Conservation (phyloP, 2,888 invertebrate genomes). For the Nemoura dubitans region DNA sequence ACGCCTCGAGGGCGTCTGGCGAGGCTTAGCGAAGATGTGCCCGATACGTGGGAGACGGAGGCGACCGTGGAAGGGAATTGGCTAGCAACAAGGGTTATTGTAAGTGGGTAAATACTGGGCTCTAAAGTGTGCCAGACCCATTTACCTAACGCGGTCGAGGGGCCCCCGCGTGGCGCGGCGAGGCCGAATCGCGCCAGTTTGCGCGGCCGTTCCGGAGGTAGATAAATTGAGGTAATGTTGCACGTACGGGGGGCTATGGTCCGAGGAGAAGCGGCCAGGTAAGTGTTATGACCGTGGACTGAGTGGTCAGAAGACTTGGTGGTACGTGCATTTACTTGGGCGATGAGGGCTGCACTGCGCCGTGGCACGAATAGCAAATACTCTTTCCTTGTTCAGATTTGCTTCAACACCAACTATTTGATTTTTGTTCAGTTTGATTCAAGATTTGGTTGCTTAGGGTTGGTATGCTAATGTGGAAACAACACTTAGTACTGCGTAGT, state of each 20-base stretch:
- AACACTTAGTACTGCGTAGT: too few species aligned
- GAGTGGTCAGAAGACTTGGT: not conserved
- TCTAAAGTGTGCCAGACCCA: not conserved
- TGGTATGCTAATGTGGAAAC: too few species aligned
- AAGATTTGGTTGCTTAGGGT: not conserved
- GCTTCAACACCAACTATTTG: not conserved
- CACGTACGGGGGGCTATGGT: not conserved
- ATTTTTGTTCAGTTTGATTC: not conserved
- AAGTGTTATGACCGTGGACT: not conserved
- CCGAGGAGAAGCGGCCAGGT: not conserved
- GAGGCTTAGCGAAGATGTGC: not conserved
- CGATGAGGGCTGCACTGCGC: not conserved
- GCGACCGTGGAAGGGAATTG: not conserved
- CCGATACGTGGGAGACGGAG: not conserved
- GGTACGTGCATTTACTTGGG: not conserved
- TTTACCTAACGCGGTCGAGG: not conserved
- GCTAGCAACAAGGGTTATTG: conserved; percentile 3
- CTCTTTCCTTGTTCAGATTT: not conserved
- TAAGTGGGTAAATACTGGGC: conserved; percentile 12
- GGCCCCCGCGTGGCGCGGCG: not conserved
- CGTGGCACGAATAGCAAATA: not conserved
- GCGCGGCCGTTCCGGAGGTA: not conserved
- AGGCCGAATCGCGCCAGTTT: not conserved
- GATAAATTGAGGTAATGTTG: conserved; percentile 7
- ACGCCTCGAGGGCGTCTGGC: not conserved